Evolutionary conservation across 2,888 invertebrate genomes (phyloP), one percentile per base, ranked within the genome.

Genomic region (Ypsolopha sequella): DNA sequence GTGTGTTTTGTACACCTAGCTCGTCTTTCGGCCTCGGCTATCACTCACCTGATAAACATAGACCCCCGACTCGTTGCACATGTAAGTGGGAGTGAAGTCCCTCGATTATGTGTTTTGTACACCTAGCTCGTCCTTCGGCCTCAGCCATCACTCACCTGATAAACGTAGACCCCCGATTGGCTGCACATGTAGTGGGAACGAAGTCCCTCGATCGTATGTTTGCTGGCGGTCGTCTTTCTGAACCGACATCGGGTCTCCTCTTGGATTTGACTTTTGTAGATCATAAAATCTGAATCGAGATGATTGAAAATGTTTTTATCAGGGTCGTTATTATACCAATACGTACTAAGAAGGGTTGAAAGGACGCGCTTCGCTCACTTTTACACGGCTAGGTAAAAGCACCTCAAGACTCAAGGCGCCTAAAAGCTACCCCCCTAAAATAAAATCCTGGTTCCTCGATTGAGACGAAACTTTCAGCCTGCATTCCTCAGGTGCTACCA

Each of bases 111-210:
- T 39, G 10, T 6, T 3, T 11, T 39, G 39, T 39, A 2, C 1
- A 9, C 11, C 9, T 24, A 44, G 51, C 35, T 51, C 11, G 48
- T 2, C 10, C 2, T 47, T 39, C 14, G 11, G 10, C 11, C 33
- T 10, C 35, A 0, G n/a, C 34, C 6, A 11, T 24, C 35, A 14
- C 2, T 49, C 33, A 78, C 84, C 73, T 84, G 84, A 50, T 82
- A 84, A 0, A 85, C 80, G 38, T 85, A 85, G 0, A 85, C 81
- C 0, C 85, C 85, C 0, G 80, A 81, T 54, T 85, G 85, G 53
- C 82, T 82, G 63, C 85, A 85, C 85, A 85, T 85, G 53, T 80
- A 85, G 52, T 85, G 85, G 0, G 85, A 85, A 0, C 85, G 63
- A 0, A 85, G 70, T 1, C 85, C 85, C 54, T 85, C 85, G 43